These are phyloP conservation scores for Acanthurus leucopareius DNA, from an alignment of 2,797 vertebrate species.

Conservation along the genomic window DNA sequence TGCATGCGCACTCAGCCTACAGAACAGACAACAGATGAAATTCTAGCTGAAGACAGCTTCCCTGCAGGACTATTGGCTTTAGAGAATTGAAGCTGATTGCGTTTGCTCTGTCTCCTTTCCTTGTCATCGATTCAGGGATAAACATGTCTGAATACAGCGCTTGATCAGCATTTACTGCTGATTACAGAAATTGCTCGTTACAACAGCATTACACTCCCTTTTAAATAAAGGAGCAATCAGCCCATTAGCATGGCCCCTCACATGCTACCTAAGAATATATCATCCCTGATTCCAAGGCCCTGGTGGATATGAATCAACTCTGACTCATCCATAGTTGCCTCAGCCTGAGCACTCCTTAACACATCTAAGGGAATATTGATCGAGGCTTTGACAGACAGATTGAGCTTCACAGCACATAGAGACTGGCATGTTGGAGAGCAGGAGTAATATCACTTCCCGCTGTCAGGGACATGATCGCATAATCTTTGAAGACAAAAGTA, in stretches of 20 bases:
- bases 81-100: constrained; percentile 78
- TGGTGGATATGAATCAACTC: constrained; percentile 62
- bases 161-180: constrained; percentile 71
- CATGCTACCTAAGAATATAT: constrained; percentile 57
- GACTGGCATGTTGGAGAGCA: constrained; percentile 60
- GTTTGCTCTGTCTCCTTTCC: constrained; percentile 70
- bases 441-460: constrained; percentile 50
- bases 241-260: constrained; percentile 50
- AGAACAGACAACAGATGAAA: constrained; percentile 77
- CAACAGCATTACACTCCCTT: constrained; percentile 45
- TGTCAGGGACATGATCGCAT: constrained; percentile 56
- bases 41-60: constrained; percentile 74
- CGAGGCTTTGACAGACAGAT: constrained; percentile 65
- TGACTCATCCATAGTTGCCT: constrained; percentile 65
- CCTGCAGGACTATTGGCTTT: constrained; percentile 80
- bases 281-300: constrained; percentile 41
- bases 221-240: constrained; percentile 65
- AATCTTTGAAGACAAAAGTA: constrained; percentile 62
- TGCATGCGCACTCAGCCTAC: constrained; percentile 53
- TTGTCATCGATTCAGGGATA: constrained; percentile 76
- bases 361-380: constrained; percentile 78
- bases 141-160: constrained; percentile 69
- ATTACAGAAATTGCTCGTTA: constrained; percentile 71
- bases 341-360: constrained; percentile 65
- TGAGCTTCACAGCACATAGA: constrained; percentile 60